Evolutionary conservation across 1,140 invertebrate species (phyloP), one percentile per base, ranked within the genome.

Genomic region (Globodera rostochiensis): DNA sequence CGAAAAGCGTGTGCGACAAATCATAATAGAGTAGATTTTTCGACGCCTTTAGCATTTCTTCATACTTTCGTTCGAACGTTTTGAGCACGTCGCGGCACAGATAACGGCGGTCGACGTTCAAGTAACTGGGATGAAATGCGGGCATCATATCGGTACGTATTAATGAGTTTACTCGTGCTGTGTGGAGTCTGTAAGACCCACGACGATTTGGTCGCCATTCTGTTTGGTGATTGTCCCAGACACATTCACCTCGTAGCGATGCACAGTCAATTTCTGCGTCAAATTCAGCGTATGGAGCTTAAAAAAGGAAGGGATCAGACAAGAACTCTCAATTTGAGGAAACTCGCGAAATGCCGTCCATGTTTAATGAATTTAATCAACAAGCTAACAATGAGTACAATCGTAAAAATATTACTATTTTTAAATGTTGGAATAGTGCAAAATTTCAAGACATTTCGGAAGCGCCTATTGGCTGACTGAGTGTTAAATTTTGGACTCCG

Each of bases 1-100:
- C 36, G n/a, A 53, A 83, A 8, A 82, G 21, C 8, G 67, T 21
- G 49, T 19, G 50, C 46, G 49, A 46, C 19, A 78, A 50, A 47
- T 82, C 81, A n/a, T 82, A 82, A 64, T 84, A 82, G 8, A 75
- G 21, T 9, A 7, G 3, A 25, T 36, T 19, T 1, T 60, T n/a
- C 7, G 2, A 5, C 47, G 4, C 3, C 6, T 50, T 74, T 4
- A 53, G 11, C 19, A 19, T 64, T 15, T 13, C 19, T 19, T 64
- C 19, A 19, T 19, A 6, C 19, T 19, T 64, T 64, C 15, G 15
- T 19, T 64, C 57, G 13, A 84, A 76, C 0, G 46, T 19, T 6
- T 6, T 75, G 6, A 82, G 6, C 19, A 82, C 81, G 19, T 83
- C 82, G 21, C 81, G 45, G 71, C 81, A 82, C 45, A 25, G n/a